Evolutionary conservation across 92 coral and sea anemone genomes (phyloP), one percentile per base, ranked within the genome.

Genomic region (Pocillopora grandis): DNA sequence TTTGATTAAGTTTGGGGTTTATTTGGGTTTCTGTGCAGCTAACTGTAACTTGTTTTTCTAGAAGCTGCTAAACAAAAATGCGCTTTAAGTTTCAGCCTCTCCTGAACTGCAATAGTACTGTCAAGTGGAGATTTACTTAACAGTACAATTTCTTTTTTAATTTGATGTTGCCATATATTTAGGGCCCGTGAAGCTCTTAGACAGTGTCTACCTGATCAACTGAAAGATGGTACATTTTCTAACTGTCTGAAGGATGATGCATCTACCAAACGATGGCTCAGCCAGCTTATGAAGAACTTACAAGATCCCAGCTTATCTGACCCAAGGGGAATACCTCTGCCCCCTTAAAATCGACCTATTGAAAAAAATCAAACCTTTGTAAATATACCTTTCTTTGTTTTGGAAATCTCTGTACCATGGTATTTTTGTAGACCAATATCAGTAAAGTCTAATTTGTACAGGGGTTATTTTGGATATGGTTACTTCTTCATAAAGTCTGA

Each of bases 131-230:
- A 42, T 42, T 1, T 42, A 42, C 52, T 19, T 12, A 2, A 11
- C 21, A 1, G 71, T 63, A 63, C 67, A 63, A 3, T 10, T 27
- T 11, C 17, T 2, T 21, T 27, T 27, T 27, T 27, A 27, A 27
- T 10, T 17, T 18, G 35, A 1, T 66, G 9, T 23, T 66, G 19
- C 55, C 23, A 42, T 42, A 3, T 7, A 42, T 42, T 21, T 72
- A 96, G 99, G 88, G 99, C 99, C 21, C 95, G 99, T 3, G 99
- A 96, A 70, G 99, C 99, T 35, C 82, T 96, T 23, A 92, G 99
- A 18, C 99, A 96, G 88, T 96, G 99, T 62, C 93, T 96, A 59
- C 99, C 99, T 27, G 99, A 96, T 79, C 99, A 96, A n/a, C 95
- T 96, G 1, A 96, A 96, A 67, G 98, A 96, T 86, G 98, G 98